Base-by-base conservation (phyloP, 2,113 vertebrate species). In the Macrotus californicus region DNA sequence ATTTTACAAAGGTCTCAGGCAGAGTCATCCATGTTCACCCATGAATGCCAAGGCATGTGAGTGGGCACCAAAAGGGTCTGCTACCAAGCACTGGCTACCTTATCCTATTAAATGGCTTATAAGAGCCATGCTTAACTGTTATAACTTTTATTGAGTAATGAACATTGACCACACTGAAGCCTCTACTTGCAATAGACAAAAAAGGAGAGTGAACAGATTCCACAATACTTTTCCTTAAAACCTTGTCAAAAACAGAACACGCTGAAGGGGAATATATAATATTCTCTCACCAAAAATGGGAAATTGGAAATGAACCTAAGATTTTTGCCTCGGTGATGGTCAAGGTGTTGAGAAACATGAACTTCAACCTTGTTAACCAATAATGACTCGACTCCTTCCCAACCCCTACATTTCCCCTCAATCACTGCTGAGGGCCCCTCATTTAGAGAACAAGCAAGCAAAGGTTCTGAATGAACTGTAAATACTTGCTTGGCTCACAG, bases 351-450 rank as follows among this genome's bases (percentile, higher is more conserved):
- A 90, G 73, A 11, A 56, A 94, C 16, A 69, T 64, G 43, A 94
- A 79, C n/a, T 80, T 91, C 41, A 82, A 50, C 19, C 34, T 91
- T 94, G 83, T 93, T 81, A 93, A 70, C 14, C 24, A 36, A 29
- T 56, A 67, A 54, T 50, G 81, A 90, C 34, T 85, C 15, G 7
- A 5, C 29, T 81, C 3, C 7, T 91, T 79, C 21, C 36, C 48
- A 82, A 36, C 2, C 34, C 21, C 67, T 73, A 39, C 7, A 18
- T 41, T 34, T 67, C 70, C 59, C 64, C 50, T 70, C 48, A 86
- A 43, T 94, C 77, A 72, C 41, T 89, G 13, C 10, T 48, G 11
- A 86, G 54, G 16, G 41, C 22, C 4, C 43, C 26, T 48, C 3
- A 72, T 50, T 79, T 50, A 19, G 54, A 90, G 29, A 59, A 48